Evolutionary conservation across 2,888 invertebrate species (phyloP).

Genomic region (Limnephilus rhombicus): DNA sequence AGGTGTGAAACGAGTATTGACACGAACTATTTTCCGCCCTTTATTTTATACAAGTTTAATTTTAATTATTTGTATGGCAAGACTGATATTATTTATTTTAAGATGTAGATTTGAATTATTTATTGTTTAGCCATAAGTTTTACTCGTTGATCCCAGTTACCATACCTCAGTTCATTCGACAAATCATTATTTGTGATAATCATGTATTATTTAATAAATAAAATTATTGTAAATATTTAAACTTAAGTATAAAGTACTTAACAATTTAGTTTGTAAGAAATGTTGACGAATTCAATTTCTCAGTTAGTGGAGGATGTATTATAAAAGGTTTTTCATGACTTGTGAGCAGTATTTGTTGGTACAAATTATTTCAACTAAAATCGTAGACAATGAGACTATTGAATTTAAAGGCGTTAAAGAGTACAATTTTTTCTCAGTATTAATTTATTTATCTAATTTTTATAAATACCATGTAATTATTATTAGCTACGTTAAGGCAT

Average conservation of each 20-base stretch:
- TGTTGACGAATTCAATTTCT: constrained; percentile 7
- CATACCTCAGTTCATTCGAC: constrained; percentile 53
- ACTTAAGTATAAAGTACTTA: neutral
- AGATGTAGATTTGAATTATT: constrained; percentile 44
- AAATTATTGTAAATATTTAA: constrained; percentile 11
- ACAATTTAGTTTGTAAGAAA: neutral
- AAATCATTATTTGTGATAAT: constrained; percentile 56
- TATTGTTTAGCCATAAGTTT: constrained; percentile 35
- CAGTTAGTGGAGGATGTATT: neutral
- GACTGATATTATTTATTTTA: constrained; percentile 58
- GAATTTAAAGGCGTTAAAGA: constrained; percentile 26
- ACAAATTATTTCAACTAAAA: neutral
- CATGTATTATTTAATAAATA: constrained; percentile 40
- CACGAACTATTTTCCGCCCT: constrained; percentile 17
- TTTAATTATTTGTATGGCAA: constrained; percentile 48
- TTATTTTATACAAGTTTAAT: constrained; percentile 28
- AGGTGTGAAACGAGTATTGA: neutral
- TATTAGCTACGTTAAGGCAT: constrained; percentile 27
- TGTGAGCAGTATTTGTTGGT: neutral
- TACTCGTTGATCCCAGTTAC: constrained; percentile 54
- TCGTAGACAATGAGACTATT: neutral
- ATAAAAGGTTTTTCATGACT: neutral
- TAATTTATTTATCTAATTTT: constrained; percentile 48
- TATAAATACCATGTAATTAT: constrained; percentile 32
- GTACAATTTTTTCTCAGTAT: constrained; percentile 58